Percentiles rank a stretch among this genome's conserved stretches.
Conservation (phyloP, 53 echinoderm and acorn worm species). For the Antedon mediterranea region DNA sequence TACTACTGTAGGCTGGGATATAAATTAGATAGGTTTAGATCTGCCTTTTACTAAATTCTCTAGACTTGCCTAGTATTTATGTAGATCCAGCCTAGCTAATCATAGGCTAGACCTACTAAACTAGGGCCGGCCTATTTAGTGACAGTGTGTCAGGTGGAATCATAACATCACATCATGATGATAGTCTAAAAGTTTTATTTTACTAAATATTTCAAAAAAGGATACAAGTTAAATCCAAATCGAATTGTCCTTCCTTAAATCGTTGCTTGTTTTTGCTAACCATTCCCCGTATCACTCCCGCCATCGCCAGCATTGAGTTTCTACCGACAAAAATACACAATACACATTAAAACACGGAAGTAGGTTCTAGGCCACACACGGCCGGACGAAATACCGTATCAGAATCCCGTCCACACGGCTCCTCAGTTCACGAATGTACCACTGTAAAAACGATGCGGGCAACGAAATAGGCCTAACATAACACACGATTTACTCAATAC, state of each 20-base stretch:
- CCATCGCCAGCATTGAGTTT: constrained; percentile 6
- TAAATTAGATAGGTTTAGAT: too few species aligned
- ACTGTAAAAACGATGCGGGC: not conserved
- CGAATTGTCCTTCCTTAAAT: constrained; percentile 64
- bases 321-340: not conserved
- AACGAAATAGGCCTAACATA: not conserved
- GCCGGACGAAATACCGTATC: not conserved
- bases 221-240: constrained; percentile 96
- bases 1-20: too few species aligned
- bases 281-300: constrained; percentile 16
- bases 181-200: too few species aligned
- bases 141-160: too few species aligned
- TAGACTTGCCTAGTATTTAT: too few species aligned
- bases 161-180: too few species aligned
- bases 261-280: constrained; percentile 95
- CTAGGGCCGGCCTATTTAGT: too few species aligned
- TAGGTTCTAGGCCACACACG: not conserved
- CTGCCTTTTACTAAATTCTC: too few species aligned
- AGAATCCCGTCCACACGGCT: not conserved
- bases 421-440: not conserved
- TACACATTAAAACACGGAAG: not conserved
- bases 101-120: too few species aligned
- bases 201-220: constrained; percentile 22
- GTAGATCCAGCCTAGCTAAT: too few species aligned
- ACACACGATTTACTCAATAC: not conserved